phyloP scores from a whole-genome alignment of 2,888 invertebrate genomes.

The Seladonia tumulorum region DNA sequence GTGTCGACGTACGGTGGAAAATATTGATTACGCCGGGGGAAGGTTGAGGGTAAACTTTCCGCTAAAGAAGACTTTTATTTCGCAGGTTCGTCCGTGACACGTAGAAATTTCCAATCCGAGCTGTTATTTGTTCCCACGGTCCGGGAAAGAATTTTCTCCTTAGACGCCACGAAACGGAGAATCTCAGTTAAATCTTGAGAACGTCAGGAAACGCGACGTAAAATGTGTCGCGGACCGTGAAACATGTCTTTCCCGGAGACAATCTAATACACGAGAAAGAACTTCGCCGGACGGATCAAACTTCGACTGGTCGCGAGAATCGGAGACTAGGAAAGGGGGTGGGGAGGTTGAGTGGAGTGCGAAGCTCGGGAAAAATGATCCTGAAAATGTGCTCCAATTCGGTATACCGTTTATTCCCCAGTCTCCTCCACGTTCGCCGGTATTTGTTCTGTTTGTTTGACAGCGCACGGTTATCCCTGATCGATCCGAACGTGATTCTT shows the following conservation, averaged over 20 bases:
- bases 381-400: slow-evolving; percentile 62
- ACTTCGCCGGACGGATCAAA: slow-evolving; percentile 24
- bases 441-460: background rate
- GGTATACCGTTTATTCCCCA: slow-evolving; percentile 2
- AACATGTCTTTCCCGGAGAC: slow-evolving; percentile 21
- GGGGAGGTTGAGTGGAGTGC: background rate
- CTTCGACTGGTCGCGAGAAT: slow-evolving; percentile 7
- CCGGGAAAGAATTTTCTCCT: background rate
- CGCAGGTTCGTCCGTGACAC: background rate
- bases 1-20: too few species aligned
- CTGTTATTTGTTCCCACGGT: background rate
- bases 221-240: slow-evolving; percentile 15
- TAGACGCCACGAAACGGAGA: background rate
- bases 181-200: slow-evolving; percentile 27
- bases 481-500: background rate
- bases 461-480: background rate
- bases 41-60: background rate
- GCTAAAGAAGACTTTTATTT: background rate
- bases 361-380: slow-evolving; percentile 60
- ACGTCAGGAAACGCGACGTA: slow-evolving; percentile 14
- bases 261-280: slow-evolving; percentile 8
- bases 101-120: background rate
- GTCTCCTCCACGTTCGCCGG: background rate
- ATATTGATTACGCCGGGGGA: too few species aligned
- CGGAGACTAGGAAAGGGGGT: background rate